phyloP scores from a whole-genome alignment of 2,888 invertebrate genomes.

The Acheta domesticus region DNA sequence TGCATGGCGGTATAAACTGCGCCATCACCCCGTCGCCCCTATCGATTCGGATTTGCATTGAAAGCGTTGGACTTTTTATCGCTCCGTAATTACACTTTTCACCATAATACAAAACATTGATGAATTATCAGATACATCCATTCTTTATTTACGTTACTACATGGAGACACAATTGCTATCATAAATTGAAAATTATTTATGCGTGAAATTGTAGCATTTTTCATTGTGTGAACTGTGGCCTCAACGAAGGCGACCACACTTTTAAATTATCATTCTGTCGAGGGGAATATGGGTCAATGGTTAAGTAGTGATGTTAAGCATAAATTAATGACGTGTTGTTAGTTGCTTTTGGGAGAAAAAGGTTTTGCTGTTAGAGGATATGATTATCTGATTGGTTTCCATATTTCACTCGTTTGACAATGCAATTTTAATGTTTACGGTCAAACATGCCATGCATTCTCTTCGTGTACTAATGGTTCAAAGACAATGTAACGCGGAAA shows the following conservation, averaged over 20 bases:
- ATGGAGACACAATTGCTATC: neutral
- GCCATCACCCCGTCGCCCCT: neutral
- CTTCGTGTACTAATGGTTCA: too few relatives aligned
- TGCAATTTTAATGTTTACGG: too few relatives aligned
- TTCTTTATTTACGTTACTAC: neutral
- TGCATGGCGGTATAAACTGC: neutral
- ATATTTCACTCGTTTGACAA: too few relatives aligned
- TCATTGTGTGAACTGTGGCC: neutral
- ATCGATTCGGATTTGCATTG: neutral
- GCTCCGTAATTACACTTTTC: slow-evolving; percentile 18
- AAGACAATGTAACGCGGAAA: too few relatives aligned
- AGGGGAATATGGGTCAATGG: too few relatives aligned
- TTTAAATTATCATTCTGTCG: too few relatives aligned
- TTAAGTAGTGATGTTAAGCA: too few relatives aligned
- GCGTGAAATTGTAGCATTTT: slow-evolving; percentile 18
- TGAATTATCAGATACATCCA: slow-evolving; percentile 9
- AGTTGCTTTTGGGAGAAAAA: too few relatives aligned
- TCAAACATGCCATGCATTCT: too few relatives aligned
- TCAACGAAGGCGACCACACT: neutral
- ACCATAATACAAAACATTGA: slow-evolving; percentile 18
- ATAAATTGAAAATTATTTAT: slow-evolving; percentile 18
- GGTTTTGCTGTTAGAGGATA: too few relatives aligned
- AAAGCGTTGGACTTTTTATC: neutral
- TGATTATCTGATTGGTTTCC: too few relatives aligned
- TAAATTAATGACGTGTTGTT: too few relatives aligned